phyloP scores from a whole-genome alignment of 1,140 invertebrate genomes.

The Pristionchus pacificus region DNA sequence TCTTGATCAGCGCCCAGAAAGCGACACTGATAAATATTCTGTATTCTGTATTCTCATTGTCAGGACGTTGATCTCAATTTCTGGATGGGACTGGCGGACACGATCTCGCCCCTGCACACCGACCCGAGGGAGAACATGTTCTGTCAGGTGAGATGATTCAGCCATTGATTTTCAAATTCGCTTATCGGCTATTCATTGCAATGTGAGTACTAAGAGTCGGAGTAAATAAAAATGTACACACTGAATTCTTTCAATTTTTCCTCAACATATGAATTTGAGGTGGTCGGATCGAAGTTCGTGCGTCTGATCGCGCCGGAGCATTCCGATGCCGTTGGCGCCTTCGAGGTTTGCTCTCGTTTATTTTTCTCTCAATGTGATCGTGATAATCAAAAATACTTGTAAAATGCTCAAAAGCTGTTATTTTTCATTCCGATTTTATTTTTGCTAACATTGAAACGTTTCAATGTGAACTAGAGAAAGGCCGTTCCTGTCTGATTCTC shows the following conservation, averaged over 20 bases:
- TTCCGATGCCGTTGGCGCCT: background rate
- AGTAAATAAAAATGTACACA: constrained; percentile 21
- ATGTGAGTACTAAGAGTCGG: background rate
- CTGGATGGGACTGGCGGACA: constrained; percentile 91
- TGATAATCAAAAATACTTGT: background rate
- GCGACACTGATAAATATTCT: too few relatives aligned
- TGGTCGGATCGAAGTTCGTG: constrained; percentile 45
- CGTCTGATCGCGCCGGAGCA: constrained; percentile 37
- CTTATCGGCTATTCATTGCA: background rate
- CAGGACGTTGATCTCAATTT: constrained; percentile 75
- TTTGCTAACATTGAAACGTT: constrained; percentile 38
- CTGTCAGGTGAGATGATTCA: constrained; percentile 51
- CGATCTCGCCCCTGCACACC: constrained; percentile 87
- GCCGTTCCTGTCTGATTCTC: constrained; percentile 36
- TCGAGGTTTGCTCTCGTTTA: constrained; percentile 17
- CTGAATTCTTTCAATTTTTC: constrained; percentile 10
- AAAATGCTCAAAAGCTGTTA: background rate
- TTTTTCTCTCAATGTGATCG: constrained; percentile 4
- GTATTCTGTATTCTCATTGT: too few relatives aligned
- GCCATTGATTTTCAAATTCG: background rate
- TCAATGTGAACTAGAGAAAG: constrained; percentile 37
- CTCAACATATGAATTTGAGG: too few relatives aligned
- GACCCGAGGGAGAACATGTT: constrained; percentile 90
- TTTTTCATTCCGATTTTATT: constrained; percentile 43
- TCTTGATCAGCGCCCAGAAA: too few relatives aligned